Base-by-base conservation (phyloP, 2,888 invertebrate genomes). In the Frankliniella fusca region DNA sequence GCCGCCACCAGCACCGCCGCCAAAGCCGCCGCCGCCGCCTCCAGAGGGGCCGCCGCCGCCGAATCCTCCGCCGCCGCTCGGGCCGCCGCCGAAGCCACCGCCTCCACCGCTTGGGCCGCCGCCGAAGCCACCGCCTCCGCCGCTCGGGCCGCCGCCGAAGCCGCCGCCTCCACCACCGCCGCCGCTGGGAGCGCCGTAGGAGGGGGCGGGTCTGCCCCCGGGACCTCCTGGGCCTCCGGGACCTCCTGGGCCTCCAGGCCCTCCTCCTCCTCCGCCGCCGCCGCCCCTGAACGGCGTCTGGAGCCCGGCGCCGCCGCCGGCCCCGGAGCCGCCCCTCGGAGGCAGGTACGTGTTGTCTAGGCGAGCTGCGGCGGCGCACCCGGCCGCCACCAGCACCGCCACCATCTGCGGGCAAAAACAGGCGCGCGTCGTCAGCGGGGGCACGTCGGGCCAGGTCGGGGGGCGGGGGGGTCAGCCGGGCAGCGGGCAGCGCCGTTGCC, bases 311-410 rank as follows among this genome's bases (percentile, higher is more conserved):
- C 70, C 70, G 23, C 70, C 70, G 23, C 70, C 70, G 23, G 70
- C 70, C 23, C 70, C 70, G 11, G 70, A 76, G 23, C 70, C 70
- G 27, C 70, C 70, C 70, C 70, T 76, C 70, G 70, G 70, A 10
- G 70, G 70, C 27, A 76, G 70, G 70, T 76, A 76, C 70, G 23
- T 12, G 70, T 76, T 76, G 70, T 76, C 70, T 10, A 76, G 70
- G 70, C 70, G 70, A 23, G 70, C 70, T 27, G 70, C 70, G 70
- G 70, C 70, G 70, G 70, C 70, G 9, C 70, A 76, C 23, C 70
- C 70, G 23, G 70, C 70, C 70, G 70, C 70, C 70, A 76, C 70
- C 70, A 76, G 10, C 70, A 76, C 70, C 70, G 70, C 70, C 70
- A 76, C 23, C 70, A 76, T 76, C 70, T 76, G 70, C 70, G 12